Evolutionary conservation across 2,888 invertebrate species (phyloP).

Genomic region (Adelognathus sp.): DNA sequence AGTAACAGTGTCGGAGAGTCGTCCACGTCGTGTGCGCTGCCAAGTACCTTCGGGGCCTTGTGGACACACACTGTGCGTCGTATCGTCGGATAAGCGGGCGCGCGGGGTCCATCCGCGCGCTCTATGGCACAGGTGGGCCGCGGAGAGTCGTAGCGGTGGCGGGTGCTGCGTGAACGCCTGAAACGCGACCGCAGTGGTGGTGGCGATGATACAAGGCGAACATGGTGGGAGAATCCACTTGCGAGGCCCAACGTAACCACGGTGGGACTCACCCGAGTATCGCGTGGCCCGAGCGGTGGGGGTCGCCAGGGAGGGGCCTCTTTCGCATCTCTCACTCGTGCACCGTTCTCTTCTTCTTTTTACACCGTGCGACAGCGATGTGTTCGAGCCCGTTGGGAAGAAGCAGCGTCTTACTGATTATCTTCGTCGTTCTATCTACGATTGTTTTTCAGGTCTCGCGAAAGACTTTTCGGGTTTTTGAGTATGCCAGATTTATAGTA

Average conservation of each 20-base stretch:
- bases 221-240: conserved; percentile 63
- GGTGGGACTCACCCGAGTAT: conserved; percentile 59
- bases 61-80: conserved; percentile 69
- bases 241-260: conserved; percentile 22
- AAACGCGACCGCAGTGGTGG: conserved; percentile 47
- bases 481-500: no score
- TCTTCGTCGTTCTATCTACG: background rate
- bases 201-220: conserved; percentile 55
- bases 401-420: background rate
- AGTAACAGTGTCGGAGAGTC: background rate
- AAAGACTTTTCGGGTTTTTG: no score
- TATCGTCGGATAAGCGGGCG: conserved; percentile 73
- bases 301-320: conserved; percentile 72
- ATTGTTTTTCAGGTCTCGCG: background rate
- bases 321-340: conserved; percentile 32
- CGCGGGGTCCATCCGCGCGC: conserved; percentile 72
- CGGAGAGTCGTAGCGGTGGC: conserved; percentile 60
- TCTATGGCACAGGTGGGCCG: conserved; percentile 74
- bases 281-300: conserved; percentile 62
- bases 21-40: conserved; percentile 62
- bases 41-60: conserved; percentile 71
- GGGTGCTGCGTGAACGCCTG: conserved; percentile 60
- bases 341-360: background rate
- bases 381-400: background rate
- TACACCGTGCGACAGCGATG: background rate